Percentiles rank a stretch among this genome's conserved stretches.
These are phyloP conservation scores for Holothuria leucospilota DNA, from an alignment of 53 echinoderm and acorn worm genomes.

Conservation along the genomic window DNA sequence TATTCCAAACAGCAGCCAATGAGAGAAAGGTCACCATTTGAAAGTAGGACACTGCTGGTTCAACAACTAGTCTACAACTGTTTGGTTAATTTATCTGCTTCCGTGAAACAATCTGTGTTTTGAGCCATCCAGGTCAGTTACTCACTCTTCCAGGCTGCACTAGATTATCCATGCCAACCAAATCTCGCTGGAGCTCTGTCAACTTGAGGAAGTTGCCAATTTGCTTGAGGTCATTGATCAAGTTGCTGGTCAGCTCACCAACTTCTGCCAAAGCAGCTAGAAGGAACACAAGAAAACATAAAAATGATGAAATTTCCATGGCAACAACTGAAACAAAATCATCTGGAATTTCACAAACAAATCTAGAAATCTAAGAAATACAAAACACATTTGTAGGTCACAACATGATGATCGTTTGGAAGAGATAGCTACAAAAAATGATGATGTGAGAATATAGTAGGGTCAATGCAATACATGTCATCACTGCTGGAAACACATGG, in stretches of 20 bases:
- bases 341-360: background rate
- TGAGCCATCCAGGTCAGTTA: background rate
- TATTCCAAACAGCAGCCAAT: too few relatives aligned
- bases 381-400: too few relatives aligned
- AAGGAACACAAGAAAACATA: background rate
- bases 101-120: too few relatives aligned
- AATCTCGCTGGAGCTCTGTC: conserved; percentile 89
- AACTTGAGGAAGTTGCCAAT: conserved; percentile 93
- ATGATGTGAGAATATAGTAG: too few relatives aligned
- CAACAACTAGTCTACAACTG: background rate
- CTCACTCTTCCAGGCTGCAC: conserved; percentile 92
- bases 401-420: too few relatives aligned
- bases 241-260: conserved; percentile 79
- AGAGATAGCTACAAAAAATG: too few relatives aligned
- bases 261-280: conserved; percentile 92
- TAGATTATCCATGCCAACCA: conserved; percentile 93
- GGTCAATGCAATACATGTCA: too few relatives aligned
- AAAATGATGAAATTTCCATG: too few relatives aligned
- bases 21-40: too few relatives aligned
- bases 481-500: too few relatives aligned
- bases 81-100: background rate
- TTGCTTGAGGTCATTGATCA: conserved; percentile 80
- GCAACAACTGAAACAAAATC: too few relatives aligned
- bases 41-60: too few relatives aligned
- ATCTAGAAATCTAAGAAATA: background rate